Evolutionary conservation across 2,888 invertebrate species (phyloP).

Genomic region (Pantelozetes paolii): DNA sequence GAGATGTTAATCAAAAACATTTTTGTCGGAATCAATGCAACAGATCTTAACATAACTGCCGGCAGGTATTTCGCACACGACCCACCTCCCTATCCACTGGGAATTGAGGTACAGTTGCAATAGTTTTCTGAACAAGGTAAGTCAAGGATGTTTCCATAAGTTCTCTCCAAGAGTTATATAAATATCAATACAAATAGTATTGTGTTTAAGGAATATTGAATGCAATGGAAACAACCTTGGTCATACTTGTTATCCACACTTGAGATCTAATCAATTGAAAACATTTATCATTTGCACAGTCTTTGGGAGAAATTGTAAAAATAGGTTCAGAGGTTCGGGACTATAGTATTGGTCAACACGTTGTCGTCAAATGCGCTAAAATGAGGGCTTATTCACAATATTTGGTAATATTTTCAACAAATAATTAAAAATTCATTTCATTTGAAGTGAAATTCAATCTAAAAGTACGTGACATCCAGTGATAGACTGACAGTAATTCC

Average conservation of each 20-base stretch:
- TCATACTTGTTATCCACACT: too few relatives aligned
- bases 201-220: too few relatives aligned
- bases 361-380: constrained; percentile 22
- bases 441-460: constrained; percentile 44
- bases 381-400: constrained; percentile 40
- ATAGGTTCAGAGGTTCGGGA: constrained; percentile 47
- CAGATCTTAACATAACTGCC: constrained; percentile 53
- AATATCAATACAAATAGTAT: too few relatives aligned
- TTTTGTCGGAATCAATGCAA: constrained; percentile 51
- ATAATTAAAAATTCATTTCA: background rate
- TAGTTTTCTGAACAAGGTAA: too few relatives aligned
- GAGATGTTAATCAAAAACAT: constrained; percentile 33
- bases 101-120: constrained; percentile 25
- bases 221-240: too few relatives aligned
- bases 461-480: constrained; percentile 49
- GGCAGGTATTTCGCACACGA: constrained; percentile 48
- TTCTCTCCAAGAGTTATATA: too few relatives aligned
- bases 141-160: too few relatives aligned
- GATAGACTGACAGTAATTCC: constrained; percentile 43
- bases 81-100: constrained; percentile 39
- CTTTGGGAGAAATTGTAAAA: constrained; percentile 49
- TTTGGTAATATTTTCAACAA: background rate
- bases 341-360: constrained; percentile 49
- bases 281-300: too few relatives aligned
- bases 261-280: too few relatives aligned